phyloP scores from a whole-genome alignment of 2,888 invertebrate species.

The Myathropa florea region DNA sequence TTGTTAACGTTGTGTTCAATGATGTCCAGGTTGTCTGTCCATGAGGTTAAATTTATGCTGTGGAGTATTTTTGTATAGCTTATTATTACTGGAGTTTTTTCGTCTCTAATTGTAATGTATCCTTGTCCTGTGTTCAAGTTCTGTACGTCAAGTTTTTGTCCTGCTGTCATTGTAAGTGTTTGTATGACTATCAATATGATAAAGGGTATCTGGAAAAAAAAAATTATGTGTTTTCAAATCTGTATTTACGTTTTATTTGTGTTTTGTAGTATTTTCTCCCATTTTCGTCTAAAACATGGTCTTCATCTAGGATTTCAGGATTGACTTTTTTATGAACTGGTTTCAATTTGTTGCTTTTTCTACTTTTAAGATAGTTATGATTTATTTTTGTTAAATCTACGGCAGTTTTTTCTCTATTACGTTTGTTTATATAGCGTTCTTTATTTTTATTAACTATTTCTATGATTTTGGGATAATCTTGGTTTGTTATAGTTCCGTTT shows the following conservation, averaged over 20 bases:
- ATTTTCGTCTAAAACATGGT: not conserved
- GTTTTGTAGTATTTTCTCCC: slow-evolving; percentile 19
- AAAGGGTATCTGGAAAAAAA: not conserved
- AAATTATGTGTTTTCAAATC: slow-evolving; percentile 17
- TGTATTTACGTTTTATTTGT: slow-evolving; percentile 4
- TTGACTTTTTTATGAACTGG: slow-evolving; percentile 9
- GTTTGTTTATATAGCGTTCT: slow-evolving; percentile 15
- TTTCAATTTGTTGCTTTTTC: slow-evolving; percentile 18
- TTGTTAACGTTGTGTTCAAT: no score
- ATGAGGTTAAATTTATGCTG: no score
- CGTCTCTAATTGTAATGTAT: slow-evolving; percentile 9
- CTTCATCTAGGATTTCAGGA: not conserved
- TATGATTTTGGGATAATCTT: slow-evolving; percentile 9
- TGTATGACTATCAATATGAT: not conserved
- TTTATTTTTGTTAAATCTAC: slow-evolving; percentile 8
- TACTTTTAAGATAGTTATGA: slow-evolving; percentile 7
- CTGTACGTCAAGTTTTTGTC: slow-evolving; percentile 14
- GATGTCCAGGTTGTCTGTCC: no score
- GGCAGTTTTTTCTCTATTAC: not conserved
- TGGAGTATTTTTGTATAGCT: no score
- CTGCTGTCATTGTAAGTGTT: not conserved
- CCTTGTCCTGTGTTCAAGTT: slow-evolving; percentile 11
- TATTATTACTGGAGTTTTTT: no score
- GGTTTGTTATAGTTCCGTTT: not conserved
- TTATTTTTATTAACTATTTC: slow-evolving; percentile 10